Evolutionary conservation across 2,113 vertebrate genomes (phyloP).

Genomic region (Labeo rohita): DNA sequence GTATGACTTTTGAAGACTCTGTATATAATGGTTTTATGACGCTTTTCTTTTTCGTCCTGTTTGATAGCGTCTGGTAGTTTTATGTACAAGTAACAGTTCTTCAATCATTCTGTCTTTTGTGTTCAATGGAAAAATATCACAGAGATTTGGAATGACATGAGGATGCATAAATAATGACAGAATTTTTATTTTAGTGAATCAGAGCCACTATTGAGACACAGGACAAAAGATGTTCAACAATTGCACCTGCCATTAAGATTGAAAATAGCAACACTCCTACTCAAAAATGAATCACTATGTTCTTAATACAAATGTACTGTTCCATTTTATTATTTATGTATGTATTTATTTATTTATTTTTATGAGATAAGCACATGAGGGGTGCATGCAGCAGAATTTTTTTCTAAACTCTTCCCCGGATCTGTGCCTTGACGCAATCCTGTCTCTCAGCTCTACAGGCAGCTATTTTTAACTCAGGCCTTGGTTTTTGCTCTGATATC

Average conservation of each 20-base stretch:
- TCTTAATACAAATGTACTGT: neutral
- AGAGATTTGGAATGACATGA: neutral
- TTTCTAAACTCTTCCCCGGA: no score
- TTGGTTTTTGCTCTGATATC: no score
- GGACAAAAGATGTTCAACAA: neutral
- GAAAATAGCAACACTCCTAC: neutral
- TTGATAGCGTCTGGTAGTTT: neutral
- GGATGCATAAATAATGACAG: neutral
- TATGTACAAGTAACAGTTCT: neutral
- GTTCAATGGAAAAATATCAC: neutral
- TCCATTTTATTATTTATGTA: neutral
- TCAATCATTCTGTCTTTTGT: neutral
- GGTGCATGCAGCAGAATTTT: no score
- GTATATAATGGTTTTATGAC: neutral
- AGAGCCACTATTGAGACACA: neutral
- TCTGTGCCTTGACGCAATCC: no score
- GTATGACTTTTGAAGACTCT: neutral
- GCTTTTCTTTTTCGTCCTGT: neutral
- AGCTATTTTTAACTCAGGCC: no score
- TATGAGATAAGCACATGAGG: neutral
- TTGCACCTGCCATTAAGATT: neutral
- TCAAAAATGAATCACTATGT: neutral
- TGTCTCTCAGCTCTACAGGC: no score
- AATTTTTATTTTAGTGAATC: neutral
- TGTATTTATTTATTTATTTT: neutral